Conservation (phyloP, 2,113 vertebrate genomes). For the Camelus bactrianus region DNA sequence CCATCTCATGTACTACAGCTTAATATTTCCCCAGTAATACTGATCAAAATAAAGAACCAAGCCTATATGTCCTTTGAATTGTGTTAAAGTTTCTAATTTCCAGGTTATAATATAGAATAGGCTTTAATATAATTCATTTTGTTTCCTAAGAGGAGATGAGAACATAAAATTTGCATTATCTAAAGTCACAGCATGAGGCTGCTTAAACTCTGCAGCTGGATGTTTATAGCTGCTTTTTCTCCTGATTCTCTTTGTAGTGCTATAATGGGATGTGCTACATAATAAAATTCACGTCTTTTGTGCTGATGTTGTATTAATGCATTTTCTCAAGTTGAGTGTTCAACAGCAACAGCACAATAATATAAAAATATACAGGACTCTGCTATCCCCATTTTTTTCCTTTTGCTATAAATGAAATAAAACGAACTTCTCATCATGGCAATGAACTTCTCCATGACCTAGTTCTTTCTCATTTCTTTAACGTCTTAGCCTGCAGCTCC, state of each 20-base stretch:
- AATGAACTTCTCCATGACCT: not conserved
- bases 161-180: conserved; percentile 48
- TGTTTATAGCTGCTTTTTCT: conserved; percentile 58
- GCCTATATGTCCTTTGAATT: not conserved
- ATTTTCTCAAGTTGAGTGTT: conserved; percentile 56
- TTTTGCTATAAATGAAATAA: conserved; percentile 22
- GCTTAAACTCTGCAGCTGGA: conserved; percentile 28
- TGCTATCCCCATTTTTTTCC: not conserved
- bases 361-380: not conserved
- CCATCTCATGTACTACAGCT: not conserved
- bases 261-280: conserved; percentile 53
- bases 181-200: conserved; percentile 52
- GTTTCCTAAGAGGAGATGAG: conserved; percentile 44
- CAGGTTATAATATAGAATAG: not conserved
- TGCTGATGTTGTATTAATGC: conserved; percentile 59
- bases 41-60: conserved; percentile 40
- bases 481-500: not conserved
- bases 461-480: not conserved
- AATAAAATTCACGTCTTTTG: conserved; percentile 57
- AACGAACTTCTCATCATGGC: not conserved
- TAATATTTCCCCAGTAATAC: not conserved
- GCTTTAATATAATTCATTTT: conserved; percentile 3
- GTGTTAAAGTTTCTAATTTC: not conserved
- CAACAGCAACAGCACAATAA: conserved; percentile 16
- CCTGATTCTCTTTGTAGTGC: conserved; percentile 48